phyloP scores from a whole-genome alignment of 2,797 vertebrate species.

The Eulemur rubriventer region DNA sequence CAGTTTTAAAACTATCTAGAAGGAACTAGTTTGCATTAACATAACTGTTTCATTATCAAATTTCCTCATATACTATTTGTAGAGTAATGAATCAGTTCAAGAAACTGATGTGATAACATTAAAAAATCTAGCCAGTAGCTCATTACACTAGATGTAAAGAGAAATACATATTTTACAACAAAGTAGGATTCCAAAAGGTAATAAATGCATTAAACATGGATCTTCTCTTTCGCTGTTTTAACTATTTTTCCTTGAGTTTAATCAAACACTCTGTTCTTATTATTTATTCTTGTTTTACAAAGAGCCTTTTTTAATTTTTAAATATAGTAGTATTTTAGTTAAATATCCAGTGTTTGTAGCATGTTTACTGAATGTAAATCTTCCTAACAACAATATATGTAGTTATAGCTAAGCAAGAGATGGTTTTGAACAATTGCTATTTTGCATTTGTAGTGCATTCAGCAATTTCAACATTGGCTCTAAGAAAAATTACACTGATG shows the following conservation, averaged over 20 bases:
- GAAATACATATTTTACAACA: background rate
- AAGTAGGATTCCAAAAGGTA: background rate
- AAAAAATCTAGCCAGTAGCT: background rate
- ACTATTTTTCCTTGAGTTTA: background rate
- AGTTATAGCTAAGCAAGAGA: background rate
- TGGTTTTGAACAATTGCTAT: background rate
- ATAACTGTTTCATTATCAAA: background rate
- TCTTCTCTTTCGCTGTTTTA: background rate
- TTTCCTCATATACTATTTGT: background rate
- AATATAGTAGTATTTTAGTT: background rate
- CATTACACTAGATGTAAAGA: background rate
- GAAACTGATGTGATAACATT: background rate
- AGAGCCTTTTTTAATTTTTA: background rate
- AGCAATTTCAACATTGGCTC: background rate
- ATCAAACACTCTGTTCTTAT: background rate
- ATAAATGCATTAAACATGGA: background rate
- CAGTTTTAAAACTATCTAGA: background rate
- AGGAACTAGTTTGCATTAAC: background rate
- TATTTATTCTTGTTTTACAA: background rate
- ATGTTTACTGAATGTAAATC: background rate
- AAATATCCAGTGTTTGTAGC: rapidly evolving
- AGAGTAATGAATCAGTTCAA: background rate
- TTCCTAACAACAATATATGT: background rate
- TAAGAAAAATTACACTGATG: background rate
- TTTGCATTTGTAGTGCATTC: background rate